Conservation (phyloP, 2,888 invertebrate genomes). For the Leuctra nigra region DNA sequence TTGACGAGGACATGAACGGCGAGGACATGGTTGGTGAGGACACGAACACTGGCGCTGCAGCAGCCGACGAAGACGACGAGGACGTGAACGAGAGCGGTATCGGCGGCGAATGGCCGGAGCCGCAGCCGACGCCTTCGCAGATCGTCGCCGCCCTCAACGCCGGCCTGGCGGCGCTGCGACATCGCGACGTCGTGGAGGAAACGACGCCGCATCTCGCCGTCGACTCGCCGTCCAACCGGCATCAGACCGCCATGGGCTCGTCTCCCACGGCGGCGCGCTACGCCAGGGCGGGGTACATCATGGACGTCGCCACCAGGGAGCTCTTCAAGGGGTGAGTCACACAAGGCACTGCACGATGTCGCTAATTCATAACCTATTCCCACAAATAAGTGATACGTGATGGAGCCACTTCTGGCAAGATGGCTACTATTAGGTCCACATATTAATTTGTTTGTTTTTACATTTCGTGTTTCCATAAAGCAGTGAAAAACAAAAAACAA, state of each 20-base stretch:
- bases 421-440: too few relatives aligned
- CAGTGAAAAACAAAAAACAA: too few relatives aligned
- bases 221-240: conserved; percentile 41
- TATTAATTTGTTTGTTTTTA: too few relatives aligned
- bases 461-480: too few relatives aligned
- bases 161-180: conserved; percentile 51
- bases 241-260: conserved; percentile 63
- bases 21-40: conserved; percentile 11
- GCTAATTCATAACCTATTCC: too few relatives aligned
- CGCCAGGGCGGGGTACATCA: conserved; percentile 58
- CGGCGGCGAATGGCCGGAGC: conserved; percentile 23
- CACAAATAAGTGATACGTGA: too few relatives aligned
- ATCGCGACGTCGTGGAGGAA: conserved; percentile 50
- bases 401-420: too few relatives aligned
- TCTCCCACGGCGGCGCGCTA: conserved; percentile 52
- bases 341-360: too few relatives aligned
- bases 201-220: conserved; percentile 25
- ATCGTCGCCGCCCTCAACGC: conserved; percentile 46
- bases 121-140: conserved; percentile 37
- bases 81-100: conserved; percentile 14
- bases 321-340: conserved; percentile 49
- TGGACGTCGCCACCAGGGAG: conserved; percentile 59
- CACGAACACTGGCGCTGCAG: conserved; percentile 3
- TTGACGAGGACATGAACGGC: not conserved
- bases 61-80: conserved; percentile 1